Evolutionary conservation across 2,113 vertebrate species (phyloP).

Genomic region (Tupaia chinensis): DNA sequence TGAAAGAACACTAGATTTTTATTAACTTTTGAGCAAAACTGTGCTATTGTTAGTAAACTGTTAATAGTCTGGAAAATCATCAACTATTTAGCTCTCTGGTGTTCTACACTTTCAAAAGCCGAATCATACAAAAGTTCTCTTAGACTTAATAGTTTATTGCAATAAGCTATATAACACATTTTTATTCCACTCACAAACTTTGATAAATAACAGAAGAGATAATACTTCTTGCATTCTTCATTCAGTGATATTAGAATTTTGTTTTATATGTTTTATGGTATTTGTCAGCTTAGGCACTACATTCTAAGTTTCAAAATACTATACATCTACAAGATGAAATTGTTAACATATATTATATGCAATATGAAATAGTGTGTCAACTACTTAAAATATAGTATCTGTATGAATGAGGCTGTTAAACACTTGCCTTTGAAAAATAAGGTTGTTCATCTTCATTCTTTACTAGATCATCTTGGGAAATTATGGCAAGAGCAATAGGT

Average conservation of each 20-base stretch:
- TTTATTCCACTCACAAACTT: slow-evolving; percentile 52
- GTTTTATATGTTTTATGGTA: slow-evolving; percentile 14
- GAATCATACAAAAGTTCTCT: slow-evolving; percentile 20
- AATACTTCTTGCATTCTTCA: slow-evolving; percentile 25
- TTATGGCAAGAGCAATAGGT: background rate
- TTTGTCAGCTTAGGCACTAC: slow-evolving; percentile 29
- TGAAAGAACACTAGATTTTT: background rate
- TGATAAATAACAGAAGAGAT: background rate
- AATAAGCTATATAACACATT: background rate
- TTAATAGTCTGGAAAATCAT: background rate
- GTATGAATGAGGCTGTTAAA: background rate
- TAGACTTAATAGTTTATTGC: slow-evolving; percentile 11
- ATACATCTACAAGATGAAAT: slow-evolving; percentile 43
- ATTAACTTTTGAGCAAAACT: background rate
- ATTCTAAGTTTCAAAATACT: slow-evolving; percentile 48
- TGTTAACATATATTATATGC: background rate
- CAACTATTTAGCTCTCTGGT: background rate
- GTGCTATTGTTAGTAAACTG: background rate
- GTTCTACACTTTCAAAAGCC: slow-evolving; percentile 35
- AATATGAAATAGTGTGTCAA: background rate
- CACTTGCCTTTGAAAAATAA: slow-evolving; percentile 33
- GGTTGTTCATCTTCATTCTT: background rate
- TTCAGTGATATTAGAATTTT: slow-evolving; percentile 21
- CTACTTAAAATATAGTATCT: slow-evolving; percentile 34
- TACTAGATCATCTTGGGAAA: slow-evolving; percentile 4